Evolutionary conservation across 2,888 invertebrate species (phyloP).

Genomic region (Flexamia atlantica): DNA sequence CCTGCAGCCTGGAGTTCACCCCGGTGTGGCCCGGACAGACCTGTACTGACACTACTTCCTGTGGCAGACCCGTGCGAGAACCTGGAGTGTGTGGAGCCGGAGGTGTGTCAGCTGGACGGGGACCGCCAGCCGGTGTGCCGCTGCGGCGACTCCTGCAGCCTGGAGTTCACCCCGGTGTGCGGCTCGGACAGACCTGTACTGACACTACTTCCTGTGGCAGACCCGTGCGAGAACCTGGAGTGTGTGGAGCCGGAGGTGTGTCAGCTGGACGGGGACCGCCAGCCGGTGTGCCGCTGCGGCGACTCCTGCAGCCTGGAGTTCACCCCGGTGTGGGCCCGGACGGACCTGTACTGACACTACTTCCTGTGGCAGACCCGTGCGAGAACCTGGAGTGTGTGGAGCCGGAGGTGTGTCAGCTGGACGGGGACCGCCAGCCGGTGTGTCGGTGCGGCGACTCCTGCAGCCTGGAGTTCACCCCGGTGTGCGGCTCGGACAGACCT

Average conservation of each 20-base stretch:
- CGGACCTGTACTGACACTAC: no score
- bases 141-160: no score
- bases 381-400: conserved; percentile 91
- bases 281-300: conserved; percentile 88
- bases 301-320: conserved; percentile 87
- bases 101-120: conserved; percentile 90
- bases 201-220: no score
- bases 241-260: conserved; percentile 89
- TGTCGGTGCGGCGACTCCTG: no score
- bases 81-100: no score
- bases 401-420: conserved; percentile 90
- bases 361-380: no score
- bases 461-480: conserved; percentile 85
- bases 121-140: conserved; percentile 87
- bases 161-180: conserved; percentile 86
- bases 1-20: conserved; percentile 87
- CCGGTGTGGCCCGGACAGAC: conserved; percentile 89
- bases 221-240: no score
- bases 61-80: conserved; percentile 95
- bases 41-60: no score
- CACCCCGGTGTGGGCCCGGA: conserved; percentile 87
- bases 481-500: conserved; percentile 90
- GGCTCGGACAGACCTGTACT: conserved; percentile 90
- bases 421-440: conserved; percentile 86
- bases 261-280: conserved; percentile 87